Conservation (phyloP, 2,113 vertebrate genomes). For the Saccopteryx bilineata region DNA sequence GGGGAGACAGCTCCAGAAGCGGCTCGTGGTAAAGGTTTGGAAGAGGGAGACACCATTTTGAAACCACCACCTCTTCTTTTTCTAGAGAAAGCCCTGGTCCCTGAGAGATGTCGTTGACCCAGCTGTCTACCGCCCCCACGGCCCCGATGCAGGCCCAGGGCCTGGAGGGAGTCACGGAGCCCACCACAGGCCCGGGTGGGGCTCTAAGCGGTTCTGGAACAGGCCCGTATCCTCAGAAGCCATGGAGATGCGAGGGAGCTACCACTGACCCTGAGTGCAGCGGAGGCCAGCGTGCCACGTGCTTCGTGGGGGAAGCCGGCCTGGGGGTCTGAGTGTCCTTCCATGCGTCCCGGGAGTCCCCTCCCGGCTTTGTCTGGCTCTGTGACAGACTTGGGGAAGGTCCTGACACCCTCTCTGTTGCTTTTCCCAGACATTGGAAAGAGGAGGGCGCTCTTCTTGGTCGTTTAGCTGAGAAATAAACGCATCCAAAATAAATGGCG, state of each 20-base stretch:
- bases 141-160: no score
- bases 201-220: neutral
- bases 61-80: slow-evolving; percentile 48
- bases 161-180: neutral
- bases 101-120: slow-evolving; percentile 8
- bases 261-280: neutral
- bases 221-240: neutral
- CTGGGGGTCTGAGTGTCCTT: neutral
- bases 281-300: neutral
- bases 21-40: neutral
- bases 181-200: neutral
- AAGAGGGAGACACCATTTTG: neutral
- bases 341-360: no score
- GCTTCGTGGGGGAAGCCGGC: neutral
- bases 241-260: slow-evolving; percentile 33
- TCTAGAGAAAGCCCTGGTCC: slow-evolving; percentile 58
- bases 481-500: neutral
- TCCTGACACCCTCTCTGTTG: neutral
- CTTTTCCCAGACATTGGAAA: slow-evolving; percentile 21
- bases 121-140: neutral
- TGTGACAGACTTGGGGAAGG: neutral
- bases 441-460: neutral
- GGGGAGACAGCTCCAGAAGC: neutral
- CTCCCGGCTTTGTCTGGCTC: neutral
- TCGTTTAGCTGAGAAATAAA: slow-evolving; percentile 73